Percentiles rank a stretch among this genome's conserved stretches.
phyloP scores from a whole-genome alignment of 2,113 vertebrate genomes.

The Echinops telfairi region DNA sequence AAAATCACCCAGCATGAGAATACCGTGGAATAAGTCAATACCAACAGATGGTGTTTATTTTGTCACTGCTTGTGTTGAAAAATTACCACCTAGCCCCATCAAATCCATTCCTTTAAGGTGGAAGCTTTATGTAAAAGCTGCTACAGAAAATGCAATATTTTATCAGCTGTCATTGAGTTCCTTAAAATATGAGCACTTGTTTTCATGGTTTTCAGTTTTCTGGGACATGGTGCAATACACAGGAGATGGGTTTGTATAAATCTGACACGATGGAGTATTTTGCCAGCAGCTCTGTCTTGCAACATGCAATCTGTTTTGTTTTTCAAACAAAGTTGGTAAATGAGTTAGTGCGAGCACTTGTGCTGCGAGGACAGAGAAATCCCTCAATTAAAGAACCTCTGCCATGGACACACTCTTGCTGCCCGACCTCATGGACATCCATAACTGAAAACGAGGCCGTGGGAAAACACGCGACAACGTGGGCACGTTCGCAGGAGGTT shows the following conservation, averaged over 20 bases:
- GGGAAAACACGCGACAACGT: background rate
- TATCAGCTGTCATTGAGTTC: constrained; percentile 83
- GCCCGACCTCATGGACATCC: background rate
- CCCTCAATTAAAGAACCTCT: constrained; percentile 50
- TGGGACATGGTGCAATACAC: constrained; percentile 92
- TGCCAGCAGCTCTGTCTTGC: constrained; percentile 87
- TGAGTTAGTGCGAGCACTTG: constrained; percentile 63
- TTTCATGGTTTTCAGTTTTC: constrained; percentile 93
- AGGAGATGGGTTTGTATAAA: constrained; percentile 91
- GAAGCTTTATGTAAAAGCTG: constrained; percentile 86
- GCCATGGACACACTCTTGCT: background rate
- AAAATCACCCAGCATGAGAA: constrained; percentile 89
- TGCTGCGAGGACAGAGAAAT: constrained; percentile 64
- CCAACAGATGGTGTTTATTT: constrained; percentile 97
- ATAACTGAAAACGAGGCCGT: background rate
- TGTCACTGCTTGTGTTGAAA: constrained; percentile 91
- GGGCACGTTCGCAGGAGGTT: background rate
- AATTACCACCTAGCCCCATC: constrained; percentile 90
- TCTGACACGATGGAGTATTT: constrained; percentile 91
- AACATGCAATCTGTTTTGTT: constrained; percentile 84
- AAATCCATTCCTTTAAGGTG: constrained; percentile 88
- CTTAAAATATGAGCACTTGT: constrained; percentile 91
- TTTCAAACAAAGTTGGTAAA: constrained; percentile 82
- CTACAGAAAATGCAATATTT: constrained; percentile 85
- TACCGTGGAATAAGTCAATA: constrained; percentile 88